Percentiles rank a stretch among this genome's conserved stretches.
Evolutionary conservation across 1,140 invertebrate species (phyloP).

Genomic region (Aphelenchoides besseyi): DNA sequence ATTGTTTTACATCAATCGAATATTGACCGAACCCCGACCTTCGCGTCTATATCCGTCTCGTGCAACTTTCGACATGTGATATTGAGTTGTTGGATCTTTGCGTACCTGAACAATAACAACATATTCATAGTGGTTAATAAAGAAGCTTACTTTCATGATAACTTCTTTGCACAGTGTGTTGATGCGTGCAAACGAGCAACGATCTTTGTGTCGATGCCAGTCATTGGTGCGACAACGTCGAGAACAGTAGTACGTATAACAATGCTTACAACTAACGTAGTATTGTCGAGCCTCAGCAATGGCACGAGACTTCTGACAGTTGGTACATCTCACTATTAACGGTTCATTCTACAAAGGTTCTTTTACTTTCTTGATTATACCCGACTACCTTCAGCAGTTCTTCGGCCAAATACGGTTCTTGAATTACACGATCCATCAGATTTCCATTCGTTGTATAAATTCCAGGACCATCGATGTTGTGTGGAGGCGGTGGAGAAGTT

Average conservation of each 20-base stretch:
- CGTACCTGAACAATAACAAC: constrained; percentile 65
- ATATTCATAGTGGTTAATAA: too few species aligned
- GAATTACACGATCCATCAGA: constrained; percentile 56
- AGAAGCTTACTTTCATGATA: constrained; percentile 73
- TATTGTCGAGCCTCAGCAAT: constrained; percentile 63
- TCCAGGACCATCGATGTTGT: constrained; percentile 55
- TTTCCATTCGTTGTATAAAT: constrained; percentile 57
- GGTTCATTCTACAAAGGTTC: constrained; percentile 44
- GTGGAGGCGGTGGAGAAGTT: constrained; percentile 46
- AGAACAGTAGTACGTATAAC: constrained; percentile 74
- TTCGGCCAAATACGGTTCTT: constrained; percentile 56
- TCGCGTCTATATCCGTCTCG: constrained; percentile 75
- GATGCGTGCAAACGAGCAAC: constrained; percentile 82
- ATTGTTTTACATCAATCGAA: constrained; percentile 69
- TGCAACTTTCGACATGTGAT: constrained; percentile 76
- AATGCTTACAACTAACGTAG: constrained; percentile 87
- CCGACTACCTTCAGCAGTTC: constrained; percentile 38
- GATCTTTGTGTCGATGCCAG: constrained; percentile 80
- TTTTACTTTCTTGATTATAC: constrained; percentile 14
- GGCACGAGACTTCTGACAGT: constrained; percentile 62
- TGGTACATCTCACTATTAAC: constrained; percentile 61
- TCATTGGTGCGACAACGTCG: constrained; percentile 79
- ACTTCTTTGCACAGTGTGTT: constrained; percentile 79
- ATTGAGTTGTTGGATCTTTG: constrained; percentile 74
- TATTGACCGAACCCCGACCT: constrained; percentile 84